phyloP scores from a whole-genome alignment of 1,140 invertebrate genomes.

The Caenorhabditis inopinata region DNA sequence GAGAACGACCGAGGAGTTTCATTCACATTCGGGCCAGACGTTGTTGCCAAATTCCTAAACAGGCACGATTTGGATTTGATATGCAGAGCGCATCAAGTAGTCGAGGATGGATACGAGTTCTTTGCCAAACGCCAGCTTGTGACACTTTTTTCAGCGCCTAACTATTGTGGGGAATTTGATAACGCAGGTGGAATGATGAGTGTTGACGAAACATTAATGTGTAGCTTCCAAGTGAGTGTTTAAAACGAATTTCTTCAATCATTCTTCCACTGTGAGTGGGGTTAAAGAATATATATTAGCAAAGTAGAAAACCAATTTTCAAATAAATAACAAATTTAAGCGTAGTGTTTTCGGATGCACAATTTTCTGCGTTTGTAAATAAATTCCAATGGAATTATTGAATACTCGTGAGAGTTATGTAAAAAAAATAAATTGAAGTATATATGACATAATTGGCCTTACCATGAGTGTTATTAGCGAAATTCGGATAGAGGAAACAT shows the following conservation, averaged over 20 bases:
- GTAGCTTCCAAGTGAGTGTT: conserved; percentile 76
- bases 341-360: too few species aligned
- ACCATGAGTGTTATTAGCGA: too few species aligned
- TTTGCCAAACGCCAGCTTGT: conserved; percentile 95
- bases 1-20: conserved; percentile 72
- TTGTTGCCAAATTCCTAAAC: conserved; percentile 69
- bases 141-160: conserved; percentile 90
- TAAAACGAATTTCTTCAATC: neutral
- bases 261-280: too few species aligned
- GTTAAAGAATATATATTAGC: too few species aligned
- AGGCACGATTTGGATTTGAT: conserved; percentile 72
- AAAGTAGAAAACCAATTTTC: too few species aligned
- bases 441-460: too few species aligned
- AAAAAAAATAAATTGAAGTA: too few species aligned
- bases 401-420: too few species aligned
- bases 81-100: conserved; percentile 76
- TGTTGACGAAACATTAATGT: conserved; percentile 97
- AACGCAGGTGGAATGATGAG: conserved; percentile 99
- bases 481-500: too few species aligned
- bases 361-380: too few species aligned
- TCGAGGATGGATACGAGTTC: conserved; percentile 96
- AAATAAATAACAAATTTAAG: too few species aligned
- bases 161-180: conserved; percentile 98
- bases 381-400: too few species aligned
- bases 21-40: conserved; percentile 70